Percentiles rank a stretch among this genome's conserved stretches.
These are phyloP conservation scores for Halesus radiatus DNA, from an alignment of 1,140 invertebrate species.

Conservation along the genomic window DNA sequence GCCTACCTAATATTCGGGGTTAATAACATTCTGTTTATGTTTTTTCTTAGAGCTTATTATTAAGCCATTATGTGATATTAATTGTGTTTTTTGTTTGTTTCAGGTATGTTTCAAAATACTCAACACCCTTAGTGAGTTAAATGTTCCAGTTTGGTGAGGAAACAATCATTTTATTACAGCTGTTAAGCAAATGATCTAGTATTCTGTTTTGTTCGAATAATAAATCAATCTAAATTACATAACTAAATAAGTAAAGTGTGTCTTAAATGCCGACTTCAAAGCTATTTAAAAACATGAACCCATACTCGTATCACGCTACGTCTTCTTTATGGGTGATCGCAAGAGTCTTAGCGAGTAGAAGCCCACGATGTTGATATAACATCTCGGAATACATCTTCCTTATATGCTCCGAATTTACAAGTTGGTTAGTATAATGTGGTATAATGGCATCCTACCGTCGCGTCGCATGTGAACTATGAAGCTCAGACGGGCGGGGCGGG, in stretches of 20 bases:
- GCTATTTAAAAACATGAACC: no score
- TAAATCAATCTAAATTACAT: no score
- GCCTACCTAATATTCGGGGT: not conserved
- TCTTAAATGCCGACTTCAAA: no score
- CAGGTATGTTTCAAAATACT: constrained; percentile 40
- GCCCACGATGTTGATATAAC: constrained; percentile 17
- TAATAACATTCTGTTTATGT: not conserved
- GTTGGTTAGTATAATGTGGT: not conserved
- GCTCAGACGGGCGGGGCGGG: not conserved
- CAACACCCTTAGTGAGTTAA: no score
- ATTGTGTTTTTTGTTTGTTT: constrained; percentile 37
- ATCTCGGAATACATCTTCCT: constrained; percentile 6
- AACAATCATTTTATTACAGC: no score
- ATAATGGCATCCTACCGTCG: not conserved
- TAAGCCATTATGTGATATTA: constrained; percentile 1
- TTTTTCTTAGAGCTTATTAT: not conserved
- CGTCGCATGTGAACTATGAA: constrained; percentile 36
- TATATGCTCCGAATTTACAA: constrained; percentile 4
- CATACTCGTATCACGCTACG: no score
- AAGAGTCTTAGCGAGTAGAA: not conserved
- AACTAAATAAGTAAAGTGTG: no score
- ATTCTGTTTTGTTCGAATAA: no score
- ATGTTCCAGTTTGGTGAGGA: no score
- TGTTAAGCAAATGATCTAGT: no score
- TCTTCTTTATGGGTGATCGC: no score